Conservation (phyloP, 2,797 vertebrate species). For the Onychomys arenicola region DNA sequence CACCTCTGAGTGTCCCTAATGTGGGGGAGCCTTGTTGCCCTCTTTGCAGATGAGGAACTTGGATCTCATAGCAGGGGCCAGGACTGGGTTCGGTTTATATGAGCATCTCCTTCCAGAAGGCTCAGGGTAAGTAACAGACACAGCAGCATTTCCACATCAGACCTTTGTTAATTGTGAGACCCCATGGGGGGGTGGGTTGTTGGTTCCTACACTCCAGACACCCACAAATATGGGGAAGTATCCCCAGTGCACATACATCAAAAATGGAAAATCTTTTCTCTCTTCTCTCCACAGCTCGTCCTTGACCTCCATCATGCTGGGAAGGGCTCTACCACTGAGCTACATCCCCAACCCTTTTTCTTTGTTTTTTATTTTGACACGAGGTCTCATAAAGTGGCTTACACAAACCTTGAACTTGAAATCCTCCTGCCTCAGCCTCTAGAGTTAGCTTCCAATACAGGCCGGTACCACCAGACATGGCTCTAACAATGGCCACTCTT, state of each 20-base stretch:
- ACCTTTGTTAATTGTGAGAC: rapidly evolving
- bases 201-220: rapidly evolving
- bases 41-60: neutral
- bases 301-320: rapidly evolving
- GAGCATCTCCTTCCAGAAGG: neutral
- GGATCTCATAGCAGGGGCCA: neutral
- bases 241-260: neutral
- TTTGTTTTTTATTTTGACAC: neutral
- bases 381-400: neutral
- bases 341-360: neutral
- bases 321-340: neutral
- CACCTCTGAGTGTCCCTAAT: neutral
- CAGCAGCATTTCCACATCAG: neutral
- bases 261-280: neutral
- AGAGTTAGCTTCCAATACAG: neutral
- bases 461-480: neutral
- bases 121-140: neutral
- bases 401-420: neutral
- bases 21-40: rapidly evolving
- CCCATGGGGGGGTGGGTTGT: rapidly evolving
- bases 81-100: neutral
- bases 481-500: neutral
- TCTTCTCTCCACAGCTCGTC: neutral
- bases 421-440: neutral
- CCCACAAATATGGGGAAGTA: neutral